Percentiles rank a stretch among this genome's conserved stretches.
Evolutionary conservation across 1,140 invertebrate species (phyloP).

Genomic region (Leptoteleia sp.): DNA sequence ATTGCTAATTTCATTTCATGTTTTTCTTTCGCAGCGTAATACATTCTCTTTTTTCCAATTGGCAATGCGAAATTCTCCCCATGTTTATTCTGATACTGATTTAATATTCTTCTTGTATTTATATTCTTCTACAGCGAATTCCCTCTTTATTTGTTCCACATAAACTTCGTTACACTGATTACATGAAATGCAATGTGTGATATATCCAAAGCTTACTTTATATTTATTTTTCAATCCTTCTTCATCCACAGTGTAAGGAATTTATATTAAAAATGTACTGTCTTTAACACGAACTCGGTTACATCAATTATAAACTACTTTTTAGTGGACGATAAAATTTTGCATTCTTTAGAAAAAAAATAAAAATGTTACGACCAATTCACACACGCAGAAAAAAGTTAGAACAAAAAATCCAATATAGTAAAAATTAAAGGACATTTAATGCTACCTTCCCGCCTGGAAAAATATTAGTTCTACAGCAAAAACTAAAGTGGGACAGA

Average conservation of each 20-base stretch:
- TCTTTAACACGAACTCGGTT: background rate
- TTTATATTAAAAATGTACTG: background rate
- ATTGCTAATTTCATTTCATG: background rate
- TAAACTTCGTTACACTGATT: conserved; percentile 1
- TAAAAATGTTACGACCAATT: no score
- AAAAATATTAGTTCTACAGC: no score
- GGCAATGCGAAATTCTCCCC: background rate
- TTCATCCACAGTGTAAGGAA: no score
- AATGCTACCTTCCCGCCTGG: no score
- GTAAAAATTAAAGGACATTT: no score
- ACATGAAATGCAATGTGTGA: background rate
- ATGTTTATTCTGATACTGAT: conserved; percentile 1
- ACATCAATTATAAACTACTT: background rate
- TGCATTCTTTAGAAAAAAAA: no score
- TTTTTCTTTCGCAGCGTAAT: background rate
- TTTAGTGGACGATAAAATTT: no score
- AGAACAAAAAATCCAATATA: no score
- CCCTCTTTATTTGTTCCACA: background rate
- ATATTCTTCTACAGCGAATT: background rate
- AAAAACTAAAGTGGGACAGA: no score
- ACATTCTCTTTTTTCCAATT: background rate
- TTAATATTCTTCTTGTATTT: background rate
- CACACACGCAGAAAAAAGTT: no score
- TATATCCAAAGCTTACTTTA: background rate
- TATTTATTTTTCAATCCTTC: background rate